Evolutionary conservation across 2,797 vertebrate species (phyloP), one percentile per base, ranked within the genome.

Genomic region (Acanthurus lineatus): DNA sequence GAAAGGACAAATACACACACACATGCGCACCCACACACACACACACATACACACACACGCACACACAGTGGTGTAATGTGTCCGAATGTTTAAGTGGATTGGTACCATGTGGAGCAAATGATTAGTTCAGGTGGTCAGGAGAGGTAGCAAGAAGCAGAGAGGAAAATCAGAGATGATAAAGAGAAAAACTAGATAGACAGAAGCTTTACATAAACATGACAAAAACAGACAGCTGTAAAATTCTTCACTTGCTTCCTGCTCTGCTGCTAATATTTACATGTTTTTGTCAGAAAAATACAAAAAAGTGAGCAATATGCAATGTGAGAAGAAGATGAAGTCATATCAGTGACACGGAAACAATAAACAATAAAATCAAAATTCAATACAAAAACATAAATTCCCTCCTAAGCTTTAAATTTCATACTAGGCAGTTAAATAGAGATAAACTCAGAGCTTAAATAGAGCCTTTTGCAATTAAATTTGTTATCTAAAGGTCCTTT

Each of bases 41-140:
- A 48, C 73, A 22, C 57, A 17, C 44, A 20, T 59, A 64, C 60
- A 58, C 66, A 45, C 67, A 58, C 59, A 40, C 52, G 42, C 45
- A 67, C 69, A 63, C 60, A 54, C 53, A 47, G 20, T 14, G 11
- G 79, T 76, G 61, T 77, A 76, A 81, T 57, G 35, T 69, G 85
- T 79, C 76, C 73, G 62, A 25, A 49, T 51, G n/a, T 79, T 67
- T 61, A 57, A 60, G 60, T 35, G 51, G 60, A 83, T 85, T 84
- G 58, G 65, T 64, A 73, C 59, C 81, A 85, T 72, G 77, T 87
- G 88, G 54, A 42, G 69, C 6, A 63, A 73, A 60, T 35, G 5
- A 67, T 72, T 53, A 62, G 75, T 52, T 49, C 44, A 58, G 16
- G 35, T 73, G 42, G 11, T 53, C 7, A 44, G 22, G 22, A 54